A percentile compares a stretch with the other conserved stretches of the same genome.
Conservation (phyloP, 1,140 invertebrate genomes). For the Cyphomyrmex costatus region DNA sequence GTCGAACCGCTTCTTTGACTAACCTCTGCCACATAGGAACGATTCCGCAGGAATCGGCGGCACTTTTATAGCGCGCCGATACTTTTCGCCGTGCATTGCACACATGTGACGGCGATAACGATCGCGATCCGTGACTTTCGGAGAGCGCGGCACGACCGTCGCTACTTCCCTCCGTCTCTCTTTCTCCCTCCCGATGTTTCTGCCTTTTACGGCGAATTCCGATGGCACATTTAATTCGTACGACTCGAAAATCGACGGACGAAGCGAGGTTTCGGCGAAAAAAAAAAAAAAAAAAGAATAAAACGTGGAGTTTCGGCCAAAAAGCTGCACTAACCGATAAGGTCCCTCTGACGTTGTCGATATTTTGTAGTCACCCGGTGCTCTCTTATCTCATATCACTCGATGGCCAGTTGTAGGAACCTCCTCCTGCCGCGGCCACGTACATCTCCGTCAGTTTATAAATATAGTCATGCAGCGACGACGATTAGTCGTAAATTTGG, state of each 20-base stretch:
- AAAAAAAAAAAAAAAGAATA: neutral
- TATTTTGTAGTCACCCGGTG: constrained; percentile 53
- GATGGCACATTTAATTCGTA: constrained; percentile 32
- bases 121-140: constrained; percentile 55
- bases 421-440: constrained; percentile 14
- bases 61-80: constrained; percentile 50
- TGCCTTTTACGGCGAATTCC: constrained; percentile 57
- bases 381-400: constrained; percentile 49
- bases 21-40: constrained; percentile 11
- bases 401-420: constrained; percentile 31
- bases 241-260: constrained; percentile 20
- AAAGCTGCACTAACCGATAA: constrained; percentile 28
- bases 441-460: constrained; percentile 44
- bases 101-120: constrained; percentile 59
- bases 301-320: constrained; percentile 31
- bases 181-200: constrained; percentile 25
- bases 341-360: constrained; percentile 50
- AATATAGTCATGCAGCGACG: constrained; percentile 14
- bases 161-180: constrained; percentile 9
- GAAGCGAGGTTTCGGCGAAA: constrained; percentile 16
- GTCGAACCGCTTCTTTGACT: neutral
- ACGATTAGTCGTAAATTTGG: constrained; percentile 45
- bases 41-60: constrained; percentile 42
- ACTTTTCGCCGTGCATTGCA: constrained; percentile 54
- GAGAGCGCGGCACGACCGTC: constrained; percentile 51